These are phyloP conservation scores for Eubasilissa regina DNA, from an alignment of 1,140 invertebrate species.

Conservation along the genomic window DNA sequence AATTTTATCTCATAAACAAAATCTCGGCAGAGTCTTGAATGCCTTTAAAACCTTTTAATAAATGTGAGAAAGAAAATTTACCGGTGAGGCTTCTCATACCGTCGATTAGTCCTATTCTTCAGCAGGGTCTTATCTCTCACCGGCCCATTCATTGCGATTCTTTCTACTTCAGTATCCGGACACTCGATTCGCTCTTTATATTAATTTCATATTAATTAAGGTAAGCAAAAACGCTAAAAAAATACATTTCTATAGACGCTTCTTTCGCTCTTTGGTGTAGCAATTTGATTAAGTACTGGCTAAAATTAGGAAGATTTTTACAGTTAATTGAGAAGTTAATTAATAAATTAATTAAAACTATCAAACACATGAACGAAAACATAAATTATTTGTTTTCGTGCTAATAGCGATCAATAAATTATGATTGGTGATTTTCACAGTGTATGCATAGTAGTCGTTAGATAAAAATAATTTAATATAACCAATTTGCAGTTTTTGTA, in stretches of 20 bases:
- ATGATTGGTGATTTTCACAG: too few species aligned
- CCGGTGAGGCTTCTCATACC: constrained; percentile 48
- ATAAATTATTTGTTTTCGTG: too few species aligned
- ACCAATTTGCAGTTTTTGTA: too few species aligned
- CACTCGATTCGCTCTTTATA: constrained; percentile 24
- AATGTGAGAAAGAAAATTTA: constrained; percentile 38
- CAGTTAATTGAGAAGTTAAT: too few species aligned
- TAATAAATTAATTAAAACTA: too few species aligned
- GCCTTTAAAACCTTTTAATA: constrained; percentile 13
- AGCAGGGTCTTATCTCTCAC: constrained; percentile 34
- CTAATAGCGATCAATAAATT: too few species aligned
- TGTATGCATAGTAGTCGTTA: too few species aligned
- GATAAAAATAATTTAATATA: too few species aligned
- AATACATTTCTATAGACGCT: neutral
- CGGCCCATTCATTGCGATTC: constrained; percentile 27
- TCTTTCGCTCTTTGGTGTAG: neutral
- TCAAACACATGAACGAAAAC: too few species aligned
- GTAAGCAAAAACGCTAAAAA: neutral
- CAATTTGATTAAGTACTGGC: neutral
- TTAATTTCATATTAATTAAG: constrained; percentile 38
- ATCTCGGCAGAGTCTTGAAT: neutral
- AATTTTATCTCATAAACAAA: constrained; percentile 29
- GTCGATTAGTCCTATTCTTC: constrained; percentile 56
- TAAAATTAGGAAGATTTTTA: neutral
- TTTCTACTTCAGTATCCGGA: constrained; percentile 19